Conservation (phyloP, 2,888 invertebrate genomes). For the Carabus problematicus region DNA sequence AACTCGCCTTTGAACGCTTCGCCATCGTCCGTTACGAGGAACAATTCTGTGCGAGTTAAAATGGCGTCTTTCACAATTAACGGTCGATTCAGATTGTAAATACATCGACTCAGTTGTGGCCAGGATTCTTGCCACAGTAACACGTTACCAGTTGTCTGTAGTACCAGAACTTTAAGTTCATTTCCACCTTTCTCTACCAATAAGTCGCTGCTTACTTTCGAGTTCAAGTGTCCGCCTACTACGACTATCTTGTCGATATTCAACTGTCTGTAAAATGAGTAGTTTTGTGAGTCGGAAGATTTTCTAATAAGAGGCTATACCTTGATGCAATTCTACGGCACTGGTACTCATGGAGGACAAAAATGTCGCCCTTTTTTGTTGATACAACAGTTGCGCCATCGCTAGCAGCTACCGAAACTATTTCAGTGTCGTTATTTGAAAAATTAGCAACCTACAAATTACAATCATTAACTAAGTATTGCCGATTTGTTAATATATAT, state of each 20-base stretch:
- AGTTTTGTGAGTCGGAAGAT: constrained; percentile 29
- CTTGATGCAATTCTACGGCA: constrained; percentile 73
- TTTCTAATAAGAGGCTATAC: constrained; percentile 52
- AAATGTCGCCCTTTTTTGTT: constrained; percentile 72
- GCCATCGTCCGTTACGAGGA: constrained; percentile 71
- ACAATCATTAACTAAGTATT: constrained; percentile 14
- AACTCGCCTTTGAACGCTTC: constrained; percentile 70
- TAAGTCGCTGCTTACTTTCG: constrained; percentile 56
- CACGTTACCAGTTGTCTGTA: constrained; percentile 69
- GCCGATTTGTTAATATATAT: too few species aligned
- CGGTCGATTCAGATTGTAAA: constrained; percentile 69
- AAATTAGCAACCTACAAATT: constrained; percentile 57
- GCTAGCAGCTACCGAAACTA: constrained; percentile 64
- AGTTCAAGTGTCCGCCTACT: constrained; percentile 64
- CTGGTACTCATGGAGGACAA: constrained; percentile 72
- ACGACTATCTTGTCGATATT: constrained; percentile 59
- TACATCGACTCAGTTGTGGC: constrained; percentile 66
- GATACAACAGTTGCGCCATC: constrained; percentile 74
- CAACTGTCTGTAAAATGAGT: constrained; percentile 52
- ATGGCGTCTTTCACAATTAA: constrained; percentile 65
- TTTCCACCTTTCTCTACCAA: constrained; percentile 57
- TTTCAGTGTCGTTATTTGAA: constrained; percentile 45
- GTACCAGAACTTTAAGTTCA: constrained; percentile 68
- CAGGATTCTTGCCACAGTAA: constrained; percentile 72
- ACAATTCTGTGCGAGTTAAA: constrained; percentile 66